These are phyloP conservation scores for Hippocampus zosterae DNA, from an alignment of 2,113 vertebrate genomes.

Conservation along the genomic window DNA sequence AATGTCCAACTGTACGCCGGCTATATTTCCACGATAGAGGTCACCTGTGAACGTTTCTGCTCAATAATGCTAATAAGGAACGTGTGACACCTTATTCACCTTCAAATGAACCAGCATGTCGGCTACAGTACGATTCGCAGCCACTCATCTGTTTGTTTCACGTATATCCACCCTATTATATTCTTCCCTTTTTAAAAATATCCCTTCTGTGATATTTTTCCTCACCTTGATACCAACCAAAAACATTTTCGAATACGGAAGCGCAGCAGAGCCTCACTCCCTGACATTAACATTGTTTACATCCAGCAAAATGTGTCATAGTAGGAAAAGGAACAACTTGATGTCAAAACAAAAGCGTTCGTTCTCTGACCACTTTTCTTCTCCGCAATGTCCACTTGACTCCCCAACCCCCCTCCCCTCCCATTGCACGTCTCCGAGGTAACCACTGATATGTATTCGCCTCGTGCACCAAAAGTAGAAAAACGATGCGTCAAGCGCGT, in stretches of 20 bases:
- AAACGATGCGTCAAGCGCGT: slow-evolving; percentile 32
- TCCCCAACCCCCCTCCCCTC: neutral
- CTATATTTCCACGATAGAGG: neutral
- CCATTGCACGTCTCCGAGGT: slow-evolving; percentile 28
- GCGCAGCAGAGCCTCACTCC: slow-evolving; percentile 18
- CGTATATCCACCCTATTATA: slow-evolving; percentile 20
- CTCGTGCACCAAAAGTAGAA: slow-evolving; percentile 30
- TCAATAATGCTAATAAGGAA: neutral
- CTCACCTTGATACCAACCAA: slow-evolving; percentile 32
- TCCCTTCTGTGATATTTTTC: slow-evolving; percentile 20
- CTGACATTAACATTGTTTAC: slow-evolving; percentile 33
- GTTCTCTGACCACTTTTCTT: slow-evolving; percentile 18
- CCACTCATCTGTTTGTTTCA: slow-evolving; percentile 15
- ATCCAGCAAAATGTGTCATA: slow-evolving; percentile 18
- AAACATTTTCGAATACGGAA: slow-evolving; percentile 16
- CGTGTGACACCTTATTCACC: neutral
- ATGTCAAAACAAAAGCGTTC: neutral
- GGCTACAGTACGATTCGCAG: slow-evolving; percentile 16
- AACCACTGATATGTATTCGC: slow-evolving; percentile 11
- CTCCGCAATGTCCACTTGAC: slow-evolving; percentile 35
- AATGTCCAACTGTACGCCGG: neutral
- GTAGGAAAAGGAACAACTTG: neutral
- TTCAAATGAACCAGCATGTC: neutral
- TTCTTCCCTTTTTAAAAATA: no score
- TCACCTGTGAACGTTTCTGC: neutral